Conservation (phyloP, 2,888 invertebrate genomes). For the Automeris io region DNA sequence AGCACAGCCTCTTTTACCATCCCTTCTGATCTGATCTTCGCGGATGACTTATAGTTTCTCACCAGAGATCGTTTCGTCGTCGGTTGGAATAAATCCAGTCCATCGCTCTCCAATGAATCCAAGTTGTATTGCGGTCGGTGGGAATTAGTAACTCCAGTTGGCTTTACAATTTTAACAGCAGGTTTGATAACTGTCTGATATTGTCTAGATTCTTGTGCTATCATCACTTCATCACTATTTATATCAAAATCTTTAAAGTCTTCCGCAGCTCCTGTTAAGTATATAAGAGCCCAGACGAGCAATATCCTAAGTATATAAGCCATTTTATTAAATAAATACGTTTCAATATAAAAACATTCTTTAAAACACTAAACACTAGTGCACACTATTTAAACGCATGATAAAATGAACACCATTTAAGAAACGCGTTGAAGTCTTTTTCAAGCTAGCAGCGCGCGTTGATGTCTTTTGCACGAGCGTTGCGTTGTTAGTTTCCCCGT, state of each 20-base stretch:
- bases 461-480: conserved; percentile 50
- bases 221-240: conserved; percentile 54
- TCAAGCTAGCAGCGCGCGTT: conserved; percentile 23
- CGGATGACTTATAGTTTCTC: conserved; percentile 46
- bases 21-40: conserved; percentile 51
- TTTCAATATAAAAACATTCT: conserved; percentile 1
- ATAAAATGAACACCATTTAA: not conserved
- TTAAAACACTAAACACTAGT: not conserved
- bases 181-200: conserved; percentile 57
- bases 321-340: conserved; percentile 26
- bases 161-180: conserved; percentile 48
- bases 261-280: conserved; percentile 34
- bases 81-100: conserved; percentile 36
- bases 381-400: not conserved
- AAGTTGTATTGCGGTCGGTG: conserved; percentile 66
- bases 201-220: conserved; percentile 63
- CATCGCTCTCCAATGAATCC: conserved; percentile 57
- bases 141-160: conserved; percentile 59
- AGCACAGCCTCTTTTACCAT: conserved; percentile 72
- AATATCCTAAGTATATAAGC: conserved; percentile 27
- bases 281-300: conserved; percentile 30
- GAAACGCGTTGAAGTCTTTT: not conserved
- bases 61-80: conserved; percentile 37
- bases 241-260: conserved; percentile 53
- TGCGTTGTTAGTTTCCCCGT: conserved; percentile 38